A percentile compares a stretch with the other conserved stretches of the same genome.
Evolutionary conservation across 2,888 invertebrate species (phyloP).

Genomic region (Epinotia demarniana): DNA sequence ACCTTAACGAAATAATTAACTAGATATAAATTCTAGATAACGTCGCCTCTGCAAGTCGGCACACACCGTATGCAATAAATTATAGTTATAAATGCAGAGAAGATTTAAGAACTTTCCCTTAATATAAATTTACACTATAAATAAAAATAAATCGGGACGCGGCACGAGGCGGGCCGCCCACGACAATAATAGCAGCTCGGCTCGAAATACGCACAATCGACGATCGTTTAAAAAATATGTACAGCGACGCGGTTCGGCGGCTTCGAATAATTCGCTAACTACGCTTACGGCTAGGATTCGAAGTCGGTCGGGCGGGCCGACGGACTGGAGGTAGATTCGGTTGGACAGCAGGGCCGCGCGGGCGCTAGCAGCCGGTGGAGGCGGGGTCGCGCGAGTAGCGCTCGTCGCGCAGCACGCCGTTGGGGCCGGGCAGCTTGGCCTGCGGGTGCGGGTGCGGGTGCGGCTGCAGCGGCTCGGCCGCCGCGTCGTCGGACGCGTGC

Average conservation of each 20-base stretch:
- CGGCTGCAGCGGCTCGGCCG: constrained; percentile 66
- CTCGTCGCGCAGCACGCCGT: constrained; percentile 61
- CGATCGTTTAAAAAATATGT: constrained; percentile 48
- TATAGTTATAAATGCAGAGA: constrained; percentile 67
- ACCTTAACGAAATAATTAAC: constrained; percentile 54
- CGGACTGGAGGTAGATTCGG: constrained; percentile 53
- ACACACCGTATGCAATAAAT: constrained; percentile 59
- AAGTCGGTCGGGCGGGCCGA: constrained; percentile 61
- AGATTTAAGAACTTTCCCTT: constrained; percentile 58
- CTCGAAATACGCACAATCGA: constrained; percentile 45
- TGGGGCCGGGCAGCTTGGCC: constrained; percentile 58
- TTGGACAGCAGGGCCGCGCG: constrained; percentile 46
- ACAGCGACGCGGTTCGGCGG: constrained; percentile 50
- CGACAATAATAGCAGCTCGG: constrained; percentile 14
- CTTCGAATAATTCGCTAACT: constrained; percentile 67
- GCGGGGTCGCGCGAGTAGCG: constrained; percentile 51
- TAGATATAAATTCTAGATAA: constrained; percentile 52
- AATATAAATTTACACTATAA: constrained; percentile 56
- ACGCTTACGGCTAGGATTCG: constrained; percentile 79
- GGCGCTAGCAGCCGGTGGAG: constrained; percentile 51
- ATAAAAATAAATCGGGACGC: constrained; percentile 42
- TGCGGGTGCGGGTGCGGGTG: constrained; percentile 54
- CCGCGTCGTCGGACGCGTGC: constrained; percentile 72
- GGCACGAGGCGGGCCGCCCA: constrained; percentile 42
- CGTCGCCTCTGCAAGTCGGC: constrained; percentile 57